Evolutionary conservation across 2,113 vertebrate genomes (phyloP), one percentile per base, ranked within the genome.

Genomic region (Gnathochromis pfefferi): DNA sequence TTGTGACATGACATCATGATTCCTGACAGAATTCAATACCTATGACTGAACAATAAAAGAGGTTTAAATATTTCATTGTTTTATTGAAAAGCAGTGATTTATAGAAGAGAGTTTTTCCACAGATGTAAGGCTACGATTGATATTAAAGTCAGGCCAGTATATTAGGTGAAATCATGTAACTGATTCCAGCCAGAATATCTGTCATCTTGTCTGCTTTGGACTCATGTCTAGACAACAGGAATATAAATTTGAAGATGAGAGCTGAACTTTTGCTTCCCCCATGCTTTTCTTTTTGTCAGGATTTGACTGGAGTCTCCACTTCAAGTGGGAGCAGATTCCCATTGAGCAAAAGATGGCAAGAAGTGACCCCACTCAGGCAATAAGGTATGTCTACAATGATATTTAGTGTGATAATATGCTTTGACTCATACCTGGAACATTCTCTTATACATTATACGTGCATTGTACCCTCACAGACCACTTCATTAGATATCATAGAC

Each of bases 321-420:
- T 99, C 90, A 99, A 99, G 89, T 99, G 99, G 99, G 99, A 99
- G 82, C 98, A 99, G 96, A 99, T 99, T 95, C 98, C 99, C 19
- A 97, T 99, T 87, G 98, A 99, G 90, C 98, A 99, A 96, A 99
- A 99, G 94, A 98, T 99, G 97, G 97, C 97, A 33, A 96, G 99
- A 88, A 98, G 97, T 40, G 98, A 99, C 87, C 98, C 98, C 53
- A 99, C 98, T 9, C 97, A 97, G 90, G 96, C 98, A 58, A 99
- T 99, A 94, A 98, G 98, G 99, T 92, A 1, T 2, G 78, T 81
- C 31, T 6, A 0, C 57, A 13, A 0, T 2, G 1, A 33, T 21
- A 4, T 1, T 8, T 19, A 28, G 33, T 13, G 7, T 68, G 63
- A 68, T 21, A 38, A 40, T 68, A 40, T 13, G 21, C 8, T 42